These are phyloP conservation scores for Cirrhinus molitorella DNA, from an alignment of 2,797 vertebrate species.

Conservation along the genomic window DNA sequence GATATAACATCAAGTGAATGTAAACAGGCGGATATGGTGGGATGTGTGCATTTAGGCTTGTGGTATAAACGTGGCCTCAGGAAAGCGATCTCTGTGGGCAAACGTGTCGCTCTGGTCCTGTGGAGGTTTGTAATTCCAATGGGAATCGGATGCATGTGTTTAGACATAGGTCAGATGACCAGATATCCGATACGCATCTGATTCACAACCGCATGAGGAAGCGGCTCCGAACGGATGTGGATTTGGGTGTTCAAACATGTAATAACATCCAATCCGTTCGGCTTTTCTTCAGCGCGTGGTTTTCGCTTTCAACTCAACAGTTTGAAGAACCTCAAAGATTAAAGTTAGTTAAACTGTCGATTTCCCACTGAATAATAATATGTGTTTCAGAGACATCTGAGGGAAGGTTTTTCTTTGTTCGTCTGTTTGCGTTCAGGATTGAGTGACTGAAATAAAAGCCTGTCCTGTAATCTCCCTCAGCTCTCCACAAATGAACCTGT, in stretches of 20 bases:
- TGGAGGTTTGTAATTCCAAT: not conserved
- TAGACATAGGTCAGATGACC: not conserved
- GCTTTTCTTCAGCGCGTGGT: not conserved
- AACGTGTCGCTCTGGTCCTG: not conserved
- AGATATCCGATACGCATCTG: not conserved
- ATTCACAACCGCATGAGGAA: not conserved
- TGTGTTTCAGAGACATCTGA: not conserved
- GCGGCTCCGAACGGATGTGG: not conserved
- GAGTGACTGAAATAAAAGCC: not conserved
- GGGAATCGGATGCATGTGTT: not conserved
- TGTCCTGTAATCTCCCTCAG: not conserved
- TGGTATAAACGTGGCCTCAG: no score
- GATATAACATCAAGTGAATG: not conserved
- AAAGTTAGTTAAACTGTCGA: not conserved
- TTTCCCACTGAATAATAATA: not conserved
- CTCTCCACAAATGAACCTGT: not conserved
- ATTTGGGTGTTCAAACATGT: not conserved
- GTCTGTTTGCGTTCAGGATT: not conserved
- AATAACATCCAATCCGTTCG: not conserved
- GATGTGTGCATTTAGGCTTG: not conserved
- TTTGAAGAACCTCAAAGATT: not conserved
- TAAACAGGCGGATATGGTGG: not conserved
- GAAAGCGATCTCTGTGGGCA: not conserved
- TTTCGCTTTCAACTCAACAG: not conserved
- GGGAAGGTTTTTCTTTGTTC: not conserved